These are phyloP conservation scores for Molorchus minor DNA, from an alignment of 2,888 invertebrate species.

Conservation along the genomic window DNA sequence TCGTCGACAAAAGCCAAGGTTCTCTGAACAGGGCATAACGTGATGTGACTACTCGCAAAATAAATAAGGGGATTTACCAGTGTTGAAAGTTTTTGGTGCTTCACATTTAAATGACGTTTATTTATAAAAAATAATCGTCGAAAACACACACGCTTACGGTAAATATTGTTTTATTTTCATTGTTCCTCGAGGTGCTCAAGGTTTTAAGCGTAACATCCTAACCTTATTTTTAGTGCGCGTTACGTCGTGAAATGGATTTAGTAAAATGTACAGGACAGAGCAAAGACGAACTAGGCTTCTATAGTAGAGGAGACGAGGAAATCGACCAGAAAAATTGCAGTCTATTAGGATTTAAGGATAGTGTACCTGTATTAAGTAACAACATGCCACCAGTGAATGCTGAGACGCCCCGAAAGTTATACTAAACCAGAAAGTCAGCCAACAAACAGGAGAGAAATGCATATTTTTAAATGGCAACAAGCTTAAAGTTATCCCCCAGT, in stretches of 20 bases:
- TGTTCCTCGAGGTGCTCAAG: not conserved
- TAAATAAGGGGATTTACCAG: too few relatives aligned
- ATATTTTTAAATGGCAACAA: slow-evolving; percentile 47
- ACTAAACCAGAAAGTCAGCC: slow-evolving; percentile 26
- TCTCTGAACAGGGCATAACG: too few relatives aligned
- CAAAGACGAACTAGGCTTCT: slow-evolving; percentile 26
- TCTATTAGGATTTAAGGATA: slow-evolving; percentile 31
- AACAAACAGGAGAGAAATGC: slow-evolving; percentile 42
- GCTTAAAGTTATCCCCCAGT: slow-evolving; percentile 42
- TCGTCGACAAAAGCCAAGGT: too few relatives aligned
- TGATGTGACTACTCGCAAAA: too few relatives aligned
- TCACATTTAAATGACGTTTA: too few relatives aligned
- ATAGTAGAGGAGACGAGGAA: slow-evolving; percentile 21
- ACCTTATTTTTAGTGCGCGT: slow-evolving; percentile 23
- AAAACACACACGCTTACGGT: not conserved
- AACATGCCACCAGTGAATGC: not conserved
- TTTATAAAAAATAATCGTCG: too few relatives aligned
- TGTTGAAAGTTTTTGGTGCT: too few relatives aligned
- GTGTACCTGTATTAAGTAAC: slow-evolving; percentile 25
- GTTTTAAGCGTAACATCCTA: not conserved
- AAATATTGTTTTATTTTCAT: too few relatives aligned
- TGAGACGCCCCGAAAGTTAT: slow-evolving; percentile 8
- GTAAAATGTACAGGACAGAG: slow-evolving; percentile 26
- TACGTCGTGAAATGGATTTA: slow-evolving; percentile 29
- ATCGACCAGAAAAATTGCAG: slow-evolving; percentile 19